Evolutionary conservation across 2,113 vertebrate species (phyloP).

Genomic region (Charadrius vociferus): DNA sequence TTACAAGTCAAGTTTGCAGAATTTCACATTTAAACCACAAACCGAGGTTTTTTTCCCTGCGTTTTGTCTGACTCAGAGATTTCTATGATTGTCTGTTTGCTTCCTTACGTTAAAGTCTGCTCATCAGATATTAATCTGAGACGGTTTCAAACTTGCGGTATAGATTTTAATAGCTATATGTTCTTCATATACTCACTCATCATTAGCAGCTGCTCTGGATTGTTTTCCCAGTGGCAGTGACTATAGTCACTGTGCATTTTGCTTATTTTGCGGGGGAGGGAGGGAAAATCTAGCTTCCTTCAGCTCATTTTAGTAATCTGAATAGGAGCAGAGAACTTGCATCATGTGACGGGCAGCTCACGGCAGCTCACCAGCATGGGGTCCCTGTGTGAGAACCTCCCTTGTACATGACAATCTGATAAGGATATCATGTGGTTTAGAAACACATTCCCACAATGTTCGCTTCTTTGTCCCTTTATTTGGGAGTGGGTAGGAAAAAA

Average conservation of each 20-base stretch:
- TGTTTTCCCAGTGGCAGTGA: background rate
- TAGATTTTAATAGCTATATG: slow-evolving; percentile 7
- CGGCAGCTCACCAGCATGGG: slow-evolving; percentile 53
- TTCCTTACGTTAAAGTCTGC: background rate
- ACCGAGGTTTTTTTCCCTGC: accelerated
- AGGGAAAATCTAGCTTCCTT: background rate
- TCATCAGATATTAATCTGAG: background rate
- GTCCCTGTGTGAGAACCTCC: slow-evolving; percentile 63
- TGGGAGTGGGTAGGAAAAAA: slow-evolving; percentile 26
- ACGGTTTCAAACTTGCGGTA: background rate
- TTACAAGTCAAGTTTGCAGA: background rate
- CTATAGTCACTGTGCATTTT: background rate
- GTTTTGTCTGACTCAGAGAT: background rate
- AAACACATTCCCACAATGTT: slow-evolving; percentile 61
- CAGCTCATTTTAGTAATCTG: slow-evolving; percentile 46
- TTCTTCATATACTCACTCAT: background rate
- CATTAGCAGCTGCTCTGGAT: slow-evolving; percentile 5
- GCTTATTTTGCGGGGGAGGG: background rate
- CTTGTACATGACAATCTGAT: slow-evolving; percentile 69
- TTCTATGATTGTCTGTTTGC: background rate
- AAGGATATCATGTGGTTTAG: slow-evolving; percentile 70
- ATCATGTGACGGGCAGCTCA: slow-evolving; percentile 48
- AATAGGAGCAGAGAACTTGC: slow-evolving; percentile 28
- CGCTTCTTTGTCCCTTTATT: slow-evolving; percentile 60
- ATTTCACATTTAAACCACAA: background rate